These are phyloP conservation scores for Champsocephalus esox DNA, from an alignment of 2,797 vertebrate species.

Conservation along the genomic window DNA sequence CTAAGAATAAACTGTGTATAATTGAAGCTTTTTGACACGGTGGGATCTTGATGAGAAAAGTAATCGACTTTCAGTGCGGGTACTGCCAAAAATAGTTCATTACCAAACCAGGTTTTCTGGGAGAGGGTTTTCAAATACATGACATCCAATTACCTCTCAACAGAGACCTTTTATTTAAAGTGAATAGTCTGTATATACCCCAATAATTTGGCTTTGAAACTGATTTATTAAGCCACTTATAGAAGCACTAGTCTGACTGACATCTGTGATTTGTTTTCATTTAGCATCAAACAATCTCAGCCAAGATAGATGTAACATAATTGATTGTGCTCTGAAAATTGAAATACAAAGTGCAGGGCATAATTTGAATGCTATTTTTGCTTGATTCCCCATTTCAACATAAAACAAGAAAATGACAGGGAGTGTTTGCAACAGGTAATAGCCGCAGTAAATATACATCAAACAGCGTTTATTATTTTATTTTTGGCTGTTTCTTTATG, in stretches of 20 bases:
- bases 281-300: slow-evolving; percentile 62
- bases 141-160: slow-evolving; percentile 64
- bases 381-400: slow-evolving; percentile 56
- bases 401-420: slow-evolving; percentile 34
- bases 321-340: slow-evolving; percentile 80
- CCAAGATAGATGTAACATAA: slow-evolving; percentile 77
- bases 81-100: slow-evolving; percentile 60
- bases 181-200: slow-evolving; percentile 62
- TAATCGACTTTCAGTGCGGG: slow-evolving; percentile 31
- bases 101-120: slow-evolving; percentile 38
- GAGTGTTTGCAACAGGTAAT: slow-evolving; percentile 47
- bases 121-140: slow-evolving; percentile 54
- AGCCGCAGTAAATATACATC: slow-evolving; percentile 54
- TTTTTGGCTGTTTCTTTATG: slow-evolving; percentile 58
- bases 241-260: slow-evolving; percentile 48
- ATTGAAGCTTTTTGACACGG: slow-evolving; percentile 43
- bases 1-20: slow-evolving; percentile 27
- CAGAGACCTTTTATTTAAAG: slow-evolving; percentile 53
- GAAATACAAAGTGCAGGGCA: slow-evolving; percentile 78
- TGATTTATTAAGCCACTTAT: slow-evolving; percentile 71
- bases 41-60: slow-evolving; percentile 27
- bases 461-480: slow-evolving; percentile 47
- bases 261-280: slow-evolving; percentile 71
- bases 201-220: slow-evolving; percentile 58
- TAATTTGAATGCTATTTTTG: slow-evolving; percentile 78